A percentile compares a stretch with the other conserved stretches of the same genome.
Evolutionary conservation across 1,140 invertebrate species (phyloP).

Genomic region (Chionoecetes opilio): DNA sequence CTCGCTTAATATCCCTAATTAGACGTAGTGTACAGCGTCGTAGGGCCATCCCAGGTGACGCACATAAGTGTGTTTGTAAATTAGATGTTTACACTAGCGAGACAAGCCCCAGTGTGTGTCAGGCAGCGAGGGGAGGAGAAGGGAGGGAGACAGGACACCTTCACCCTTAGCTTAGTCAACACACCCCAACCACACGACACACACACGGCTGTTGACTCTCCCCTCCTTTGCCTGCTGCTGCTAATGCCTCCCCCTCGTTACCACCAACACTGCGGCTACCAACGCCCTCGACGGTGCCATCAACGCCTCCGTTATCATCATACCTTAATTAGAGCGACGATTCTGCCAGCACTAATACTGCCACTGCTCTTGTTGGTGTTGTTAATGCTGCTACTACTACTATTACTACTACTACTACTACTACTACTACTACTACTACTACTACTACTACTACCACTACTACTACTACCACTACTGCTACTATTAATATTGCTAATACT

Average conservation of each 20-base stretch:
- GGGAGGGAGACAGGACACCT: background rate
- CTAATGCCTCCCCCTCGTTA: too few relatives aligned
- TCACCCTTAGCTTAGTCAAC: background rate
- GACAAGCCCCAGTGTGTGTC: background rate
- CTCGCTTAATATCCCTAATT: background rate
- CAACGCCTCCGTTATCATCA: too few relatives aligned
- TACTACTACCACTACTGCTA: background rate
- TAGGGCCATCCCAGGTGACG: background rate
- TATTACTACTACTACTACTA: too few relatives aligned
- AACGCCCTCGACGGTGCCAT: too few relatives aligned
- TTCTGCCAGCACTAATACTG: too few relatives aligned
- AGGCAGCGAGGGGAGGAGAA: background rate
- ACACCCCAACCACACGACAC: slow-evolving; percentile 4
- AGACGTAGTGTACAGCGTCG: background rate
- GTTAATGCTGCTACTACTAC: too few relatives aligned
- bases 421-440: too few relatives aligned
- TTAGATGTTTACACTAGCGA: background rate
- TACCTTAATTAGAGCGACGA: too few relatives aligned
- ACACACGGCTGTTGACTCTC: background rate
- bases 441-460: too few relatives aligned
- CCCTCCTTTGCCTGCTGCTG: background rate
- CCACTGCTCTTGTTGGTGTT: background rate
- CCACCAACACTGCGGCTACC: too few relatives aligned
- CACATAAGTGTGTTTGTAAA: background rate
- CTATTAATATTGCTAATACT: background rate